Percentiles rank a stretch among this genome's conserved stretches.
Conservation (phyloP, 2,113 vertebrate genomes). For the Phoenicopterus ruber region DNA sequence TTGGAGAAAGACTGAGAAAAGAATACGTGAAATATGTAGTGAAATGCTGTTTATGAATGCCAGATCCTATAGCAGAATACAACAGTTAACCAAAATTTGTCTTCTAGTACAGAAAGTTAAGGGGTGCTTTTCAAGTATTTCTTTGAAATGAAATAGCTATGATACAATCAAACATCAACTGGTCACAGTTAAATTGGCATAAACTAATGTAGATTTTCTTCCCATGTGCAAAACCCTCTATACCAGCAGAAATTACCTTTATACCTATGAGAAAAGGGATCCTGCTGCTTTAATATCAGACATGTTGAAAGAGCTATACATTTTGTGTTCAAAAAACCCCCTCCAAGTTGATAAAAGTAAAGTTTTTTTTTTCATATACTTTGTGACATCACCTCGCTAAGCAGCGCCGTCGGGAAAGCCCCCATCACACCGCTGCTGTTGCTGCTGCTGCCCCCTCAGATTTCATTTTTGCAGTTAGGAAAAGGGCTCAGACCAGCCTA, state of each 20-base stretch:
- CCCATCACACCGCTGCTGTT: not conserved
- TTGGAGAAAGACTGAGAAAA: not conserved
- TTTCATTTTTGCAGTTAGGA: not conserved
- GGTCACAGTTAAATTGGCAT: not conserved
- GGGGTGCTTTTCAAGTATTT: not conserved
- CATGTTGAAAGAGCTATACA: not conserved
- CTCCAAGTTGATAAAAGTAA: not conserved
- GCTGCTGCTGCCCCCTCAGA: not conserved
- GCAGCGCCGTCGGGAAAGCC: not conserved
- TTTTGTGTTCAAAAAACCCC: not conserved
- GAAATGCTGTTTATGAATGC: not conserved
- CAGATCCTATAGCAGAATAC: not conserved
- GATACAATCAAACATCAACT: not conserved
- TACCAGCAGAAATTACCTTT: not conserved
- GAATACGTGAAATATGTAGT: not conserved
- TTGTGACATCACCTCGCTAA: accelerated
- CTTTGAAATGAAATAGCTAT: not conserved
- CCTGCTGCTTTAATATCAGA: not conserved
- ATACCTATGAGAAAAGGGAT: not conserved
- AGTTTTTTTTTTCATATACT: not conserved
- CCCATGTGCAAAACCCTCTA: not conserved
- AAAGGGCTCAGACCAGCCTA: not conserved
- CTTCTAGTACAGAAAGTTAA: not conserved
- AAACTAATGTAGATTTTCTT: not conserved
- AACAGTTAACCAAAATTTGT: not conserved